Conservation (phyloP, 2,113 vertebrate species). For the Lepus americanus region DNA sequence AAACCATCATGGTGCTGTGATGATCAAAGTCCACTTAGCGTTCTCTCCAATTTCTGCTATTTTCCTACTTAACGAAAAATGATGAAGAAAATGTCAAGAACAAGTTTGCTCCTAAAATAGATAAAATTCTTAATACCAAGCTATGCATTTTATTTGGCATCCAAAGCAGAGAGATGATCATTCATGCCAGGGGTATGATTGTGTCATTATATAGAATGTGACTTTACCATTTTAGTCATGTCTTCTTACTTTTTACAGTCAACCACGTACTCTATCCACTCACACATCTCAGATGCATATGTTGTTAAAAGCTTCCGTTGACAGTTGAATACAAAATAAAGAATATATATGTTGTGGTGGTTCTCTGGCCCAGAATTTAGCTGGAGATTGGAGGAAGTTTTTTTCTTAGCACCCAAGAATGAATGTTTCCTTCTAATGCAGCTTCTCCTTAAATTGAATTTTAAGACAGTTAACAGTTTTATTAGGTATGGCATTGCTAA, state of each 20-base stretch:
- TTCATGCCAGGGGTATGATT: background rate
- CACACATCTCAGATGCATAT: background rate
- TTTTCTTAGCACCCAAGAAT: background rate
- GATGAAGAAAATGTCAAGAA: background rate
- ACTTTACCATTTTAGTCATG: background rate
- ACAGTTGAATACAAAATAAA: background rate
- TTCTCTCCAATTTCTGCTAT: background rate
- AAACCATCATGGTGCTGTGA: background rate
- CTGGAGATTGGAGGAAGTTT: background rate
- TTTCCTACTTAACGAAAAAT: constrained; percentile 15
- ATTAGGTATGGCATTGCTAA: background rate
- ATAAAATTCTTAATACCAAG: background rate
- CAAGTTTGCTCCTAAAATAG: background rate
- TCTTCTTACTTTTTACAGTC: background rate
- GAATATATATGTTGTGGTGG: background rate
- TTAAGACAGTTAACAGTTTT: background rate
- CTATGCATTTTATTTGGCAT: background rate
- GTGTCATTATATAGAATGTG: background rate
- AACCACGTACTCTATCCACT: background rate
- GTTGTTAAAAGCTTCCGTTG: background rate
- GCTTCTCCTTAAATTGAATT: background rate
- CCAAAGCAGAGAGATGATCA: background rate
- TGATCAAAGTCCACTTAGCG: background rate
- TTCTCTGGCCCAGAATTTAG: background rate
- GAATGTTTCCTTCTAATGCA: background rate